phyloP scores from a whole-genome alignment of 30 jellyfish, hydroid and myxozoan species.

The Aurelia coerulea region DNA sequence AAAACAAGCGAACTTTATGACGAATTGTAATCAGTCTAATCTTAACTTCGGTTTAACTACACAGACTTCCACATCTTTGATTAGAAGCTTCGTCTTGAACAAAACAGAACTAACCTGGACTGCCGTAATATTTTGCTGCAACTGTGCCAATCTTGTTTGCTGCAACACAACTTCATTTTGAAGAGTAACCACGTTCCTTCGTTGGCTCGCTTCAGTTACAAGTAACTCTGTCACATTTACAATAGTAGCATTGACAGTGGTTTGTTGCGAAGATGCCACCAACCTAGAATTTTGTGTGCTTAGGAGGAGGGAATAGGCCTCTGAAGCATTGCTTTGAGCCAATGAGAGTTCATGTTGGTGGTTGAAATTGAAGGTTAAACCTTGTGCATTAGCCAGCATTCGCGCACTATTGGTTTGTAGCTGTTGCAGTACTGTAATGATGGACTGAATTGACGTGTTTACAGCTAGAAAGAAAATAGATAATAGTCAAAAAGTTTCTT shows the following conservation, averaged over 20 bases:
- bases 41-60: too few species aligned
- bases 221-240: conserved; percentile 7
- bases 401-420: background rate
- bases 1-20: too few species aligned
- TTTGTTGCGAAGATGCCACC: conserved; percentile 7
- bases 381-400: conserved; percentile 26
- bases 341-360: conserved; percentile 11
- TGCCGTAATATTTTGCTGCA: background rate
- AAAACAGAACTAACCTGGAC: conserved; percentile 21
- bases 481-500: too few species aligned
- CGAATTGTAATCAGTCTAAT: too few species aligned
- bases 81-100: too few species aligned
- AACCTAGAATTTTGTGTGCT: conserved; percentile 5
- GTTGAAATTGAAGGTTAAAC: conserved; percentile 21
- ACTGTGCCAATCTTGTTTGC: conserved; percentile 5
- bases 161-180: conserved; percentile 14
- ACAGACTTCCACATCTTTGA: too few species aligned
- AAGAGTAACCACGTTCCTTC: background rate
- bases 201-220: background rate
- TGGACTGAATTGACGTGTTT: conserved; percentile 16
- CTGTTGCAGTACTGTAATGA: conserved; percentile 1
- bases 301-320: conserved; percentile 18
- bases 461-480: conserved; percentile 21
- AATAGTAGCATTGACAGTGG: background rate
- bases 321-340: conserved; percentile 56